Evolutionary conservation across 2,888 invertebrate species (phyloP).

Genomic region (Philaethria dido): DNA sequence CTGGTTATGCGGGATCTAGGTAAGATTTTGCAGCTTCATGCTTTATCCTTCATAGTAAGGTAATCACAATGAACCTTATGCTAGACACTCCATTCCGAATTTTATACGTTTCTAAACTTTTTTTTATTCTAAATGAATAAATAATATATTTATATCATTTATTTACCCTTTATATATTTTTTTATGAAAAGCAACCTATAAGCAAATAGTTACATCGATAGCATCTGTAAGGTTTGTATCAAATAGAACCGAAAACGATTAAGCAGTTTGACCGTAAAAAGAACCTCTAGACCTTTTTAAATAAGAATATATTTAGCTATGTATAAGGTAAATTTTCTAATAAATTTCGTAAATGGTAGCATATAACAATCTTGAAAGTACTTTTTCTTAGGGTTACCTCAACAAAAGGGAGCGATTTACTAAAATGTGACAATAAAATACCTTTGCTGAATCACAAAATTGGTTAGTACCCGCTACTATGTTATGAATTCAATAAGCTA

Average conservation of each 20-base stretch:
- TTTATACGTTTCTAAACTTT: too few species aligned
- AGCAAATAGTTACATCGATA: not conserved
- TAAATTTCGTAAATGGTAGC: slow-evolving; percentile 21
- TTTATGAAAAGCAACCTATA: not conserved
- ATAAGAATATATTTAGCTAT: not conserved
- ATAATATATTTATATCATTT: too few species aligned
- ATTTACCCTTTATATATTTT: too few species aligned
- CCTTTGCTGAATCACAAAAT: slow-evolving; percentile 17
- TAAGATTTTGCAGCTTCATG: too few species aligned
- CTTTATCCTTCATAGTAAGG: too few species aligned
- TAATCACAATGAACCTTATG: too few species aligned
- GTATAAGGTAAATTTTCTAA: not conserved
- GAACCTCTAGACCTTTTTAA: slow-evolving; percentile 8
- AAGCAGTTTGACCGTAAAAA: slow-evolving; percentile 12
- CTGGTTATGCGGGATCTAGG: too few species aligned
- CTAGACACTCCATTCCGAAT: too few species aligned
- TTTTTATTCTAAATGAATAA: too few species aligned
- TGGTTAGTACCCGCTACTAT: not conserved
- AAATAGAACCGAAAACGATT: slow-evolving; percentile 6
- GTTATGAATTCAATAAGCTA: not conserved
- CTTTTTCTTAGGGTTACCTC: slow-evolving; percentile 3
- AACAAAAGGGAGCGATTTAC: slow-evolving; percentile 22
- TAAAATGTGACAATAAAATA: slow-evolving; percentile 8
- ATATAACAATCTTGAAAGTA: slow-evolving; percentile 5
- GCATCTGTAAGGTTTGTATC: slow-evolving; percentile 4